Evolutionary conservation across 1,140 invertebrate species (phyloP).

Genomic region (Bombus fervidus): DNA sequence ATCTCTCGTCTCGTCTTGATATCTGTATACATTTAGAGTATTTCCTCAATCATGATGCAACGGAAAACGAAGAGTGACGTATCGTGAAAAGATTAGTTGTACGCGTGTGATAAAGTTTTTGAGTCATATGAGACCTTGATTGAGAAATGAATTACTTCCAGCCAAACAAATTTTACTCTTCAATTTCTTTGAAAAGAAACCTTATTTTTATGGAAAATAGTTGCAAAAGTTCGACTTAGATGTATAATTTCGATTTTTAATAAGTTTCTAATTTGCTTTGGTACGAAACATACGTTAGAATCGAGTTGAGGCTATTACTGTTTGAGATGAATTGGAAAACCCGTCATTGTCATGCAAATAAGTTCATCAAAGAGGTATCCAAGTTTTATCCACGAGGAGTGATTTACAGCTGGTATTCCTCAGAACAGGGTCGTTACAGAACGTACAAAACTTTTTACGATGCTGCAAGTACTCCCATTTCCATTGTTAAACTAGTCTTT

Average conservation of each 20-base stretch:
- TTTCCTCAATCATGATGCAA: not conserved
- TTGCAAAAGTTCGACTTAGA: not conserved
- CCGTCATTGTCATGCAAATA: not conserved
- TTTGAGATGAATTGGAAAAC: not conserved
- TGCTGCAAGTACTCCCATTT: not conserved
- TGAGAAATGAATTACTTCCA: not conserved
- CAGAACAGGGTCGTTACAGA: not conserved
- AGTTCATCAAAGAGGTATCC: not conserved
- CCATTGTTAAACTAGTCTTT: not conserved
- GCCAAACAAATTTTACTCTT: not conserved
- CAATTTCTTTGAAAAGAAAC: not conserved
- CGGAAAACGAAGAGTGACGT: not conserved
- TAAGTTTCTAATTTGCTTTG: too few relatives aligned
- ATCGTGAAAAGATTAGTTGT: not conserved
- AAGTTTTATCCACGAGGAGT: not conserved
- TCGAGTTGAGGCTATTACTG: not conserved
- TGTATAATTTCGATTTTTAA: not conserved
- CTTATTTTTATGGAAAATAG: not conserved
- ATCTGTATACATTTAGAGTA: not conserved
- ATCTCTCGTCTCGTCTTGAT: not conserved
- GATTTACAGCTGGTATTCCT: not conserved
- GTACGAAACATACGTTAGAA: too few relatives aligned
- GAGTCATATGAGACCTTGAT: not conserved
- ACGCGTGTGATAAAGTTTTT: not conserved
- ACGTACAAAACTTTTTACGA: not conserved